Evolutionary conservation across 2,888 invertebrate species (phyloP).

Genomic region (Ryuthela nishihirai): DNA sequence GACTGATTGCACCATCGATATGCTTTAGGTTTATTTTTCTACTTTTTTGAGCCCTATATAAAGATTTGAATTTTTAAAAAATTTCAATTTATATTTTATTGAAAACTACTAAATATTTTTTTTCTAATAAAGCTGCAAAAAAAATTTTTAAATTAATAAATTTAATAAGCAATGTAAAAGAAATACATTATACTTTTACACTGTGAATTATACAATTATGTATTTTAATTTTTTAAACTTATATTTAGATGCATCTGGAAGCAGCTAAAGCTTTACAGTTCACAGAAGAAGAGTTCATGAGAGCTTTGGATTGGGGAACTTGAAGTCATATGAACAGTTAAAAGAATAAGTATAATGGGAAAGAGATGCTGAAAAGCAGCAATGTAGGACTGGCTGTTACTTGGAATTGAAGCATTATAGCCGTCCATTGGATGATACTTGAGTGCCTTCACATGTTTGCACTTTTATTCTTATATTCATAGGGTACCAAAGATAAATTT

Average conservation of each 20-base stretch:
- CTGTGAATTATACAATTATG: neutral
- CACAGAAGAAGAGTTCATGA: constrained; percentile 54
- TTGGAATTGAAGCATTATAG: neutral
- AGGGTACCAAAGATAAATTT: neutral
- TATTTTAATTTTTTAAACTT: neutral
- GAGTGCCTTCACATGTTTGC: constrained; percentile 26
- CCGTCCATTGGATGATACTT: constrained; percentile 9
- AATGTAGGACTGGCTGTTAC: too few species aligned
- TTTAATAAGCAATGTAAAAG: neutral
- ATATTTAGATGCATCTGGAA: constrained; percentile 52
- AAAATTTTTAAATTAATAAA: neutral
- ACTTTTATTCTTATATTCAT: neutral
- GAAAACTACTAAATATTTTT: too few species aligned
- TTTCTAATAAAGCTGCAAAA: neutral
- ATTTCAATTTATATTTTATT: too few species aligned
- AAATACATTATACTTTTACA: neutral
- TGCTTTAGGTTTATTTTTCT: too few species aligned
- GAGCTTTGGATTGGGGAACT: constrained; percentile 52
- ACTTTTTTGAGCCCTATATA: too few species aligned
- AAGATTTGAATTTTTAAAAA: too few species aligned
- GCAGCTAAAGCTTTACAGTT: constrained; percentile 53
- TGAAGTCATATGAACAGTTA: too few species aligned
- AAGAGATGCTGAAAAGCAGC: too few species aligned
- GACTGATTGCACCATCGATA: too few species aligned
- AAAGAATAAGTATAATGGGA: too few species aligned